A percentile compares a stretch with the other conserved stretches of the same genome.
These are phyloP conservation scores for Coregonus clupeaformis DNA, from an alignment of 2,113 vertebrate genomes.

Conservation along the genomic window DNA sequence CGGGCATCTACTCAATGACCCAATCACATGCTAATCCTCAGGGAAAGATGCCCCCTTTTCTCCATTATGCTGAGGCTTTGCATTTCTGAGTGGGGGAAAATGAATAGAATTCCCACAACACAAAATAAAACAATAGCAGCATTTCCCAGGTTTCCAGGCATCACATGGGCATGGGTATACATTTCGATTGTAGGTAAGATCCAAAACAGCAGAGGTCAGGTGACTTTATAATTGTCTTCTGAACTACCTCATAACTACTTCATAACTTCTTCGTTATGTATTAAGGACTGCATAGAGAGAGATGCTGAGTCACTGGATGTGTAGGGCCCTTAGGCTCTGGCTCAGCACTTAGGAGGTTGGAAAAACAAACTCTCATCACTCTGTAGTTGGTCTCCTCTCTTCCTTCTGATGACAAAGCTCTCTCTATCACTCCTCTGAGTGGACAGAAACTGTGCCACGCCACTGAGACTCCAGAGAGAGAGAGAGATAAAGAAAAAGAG, in stretches of 20 bases:
- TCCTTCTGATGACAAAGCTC: background rate
- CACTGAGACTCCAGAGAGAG: too few species aligned
- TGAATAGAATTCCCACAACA: constrained; percentile 10
- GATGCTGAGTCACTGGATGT: background rate
- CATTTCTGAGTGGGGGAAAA: constrained; percentile 41
- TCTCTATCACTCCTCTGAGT: too few species aligned
- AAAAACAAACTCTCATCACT: background rate
- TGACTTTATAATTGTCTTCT: constrained; percentile 5
- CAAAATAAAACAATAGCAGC: constrained; percentile 36
- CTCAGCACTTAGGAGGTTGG: constrained; percentile 13
- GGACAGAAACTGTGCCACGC: too few species aligned
- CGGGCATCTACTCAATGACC: constrained; percentile 35
- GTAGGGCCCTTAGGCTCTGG: constrained; percentile 9
- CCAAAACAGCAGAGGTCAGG: constrained; percentile 25
- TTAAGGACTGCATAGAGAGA: background rate
- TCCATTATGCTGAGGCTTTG: constrained; percentile 25
- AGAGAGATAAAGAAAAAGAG: too few species aligned
- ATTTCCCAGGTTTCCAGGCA: constrained; percentile 18
- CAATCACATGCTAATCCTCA: constrained; percentile 18
- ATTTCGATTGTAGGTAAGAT: constrained; percentile 9
- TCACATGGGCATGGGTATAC: constrained; percentile 38
- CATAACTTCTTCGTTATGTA: too few species aligned
- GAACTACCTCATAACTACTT: background rate
- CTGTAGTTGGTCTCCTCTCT: background rate
- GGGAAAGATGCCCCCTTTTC: constrained; percentile 47